A percentile compares a stretch with the other conserved stretches of the same genome.
Conservation (phyloP, 2,888 invertebrate species). For the Caenorhabditis drosophilae region DNA sequence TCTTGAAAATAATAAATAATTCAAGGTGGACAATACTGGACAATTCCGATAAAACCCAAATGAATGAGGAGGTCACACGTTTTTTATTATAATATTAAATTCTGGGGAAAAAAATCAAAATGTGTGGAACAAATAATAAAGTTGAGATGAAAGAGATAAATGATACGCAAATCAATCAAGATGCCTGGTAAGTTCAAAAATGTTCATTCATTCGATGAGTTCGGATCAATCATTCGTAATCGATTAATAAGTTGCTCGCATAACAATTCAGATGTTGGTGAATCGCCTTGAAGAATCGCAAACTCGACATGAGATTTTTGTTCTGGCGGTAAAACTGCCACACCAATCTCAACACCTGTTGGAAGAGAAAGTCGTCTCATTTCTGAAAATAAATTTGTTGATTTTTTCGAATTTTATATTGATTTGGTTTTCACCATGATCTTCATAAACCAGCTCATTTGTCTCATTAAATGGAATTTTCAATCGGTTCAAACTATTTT, state of each 20-base stretch:
- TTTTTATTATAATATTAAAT: too few relatives aligned
- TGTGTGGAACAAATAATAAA: too few relatives aligned
- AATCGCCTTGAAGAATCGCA: slow-evolving; percentile 42
- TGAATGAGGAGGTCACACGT: too few relatives aligned
- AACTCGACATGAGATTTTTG: slow-evolving; percentile 54
- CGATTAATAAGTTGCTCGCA: slow-evolving; percentile 46
- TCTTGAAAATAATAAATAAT: too few relatives aligned
- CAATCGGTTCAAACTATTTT: slow-evolving; percentile 36
- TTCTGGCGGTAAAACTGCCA: slow-evolving; percentile 44
- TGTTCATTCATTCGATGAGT: slow-evolving; percentile 24
- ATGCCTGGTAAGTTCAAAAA: not conserved
- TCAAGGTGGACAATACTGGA: too few relatives aligned
- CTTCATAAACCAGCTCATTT: slow-evolving; percentile 37
- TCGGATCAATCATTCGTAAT: slow-evolving; percentile 43
- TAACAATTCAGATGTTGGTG: slow-evolving; percentile 41
- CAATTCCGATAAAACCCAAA: too few relatives aligned
- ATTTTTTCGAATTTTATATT: not conserved
- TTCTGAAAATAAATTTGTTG: slow-evolving; percentile 28
- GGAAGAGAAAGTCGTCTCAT: slow-evolving; percentile 46
- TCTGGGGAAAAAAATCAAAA: too few relatives aligned
- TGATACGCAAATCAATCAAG: too few relatives aligned
- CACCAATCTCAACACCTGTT: slow-evolving; percentile 53
- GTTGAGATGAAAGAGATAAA: too few relatives aligned
- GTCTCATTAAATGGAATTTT: slow-evolving; percentile 45
- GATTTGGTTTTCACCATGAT: slow-evolving; percentile 28